Evolutionary conservation across 2,797 vertebrate species (phyloP).

Genomic region (Myoxocephalus aenaeus): DNA sequence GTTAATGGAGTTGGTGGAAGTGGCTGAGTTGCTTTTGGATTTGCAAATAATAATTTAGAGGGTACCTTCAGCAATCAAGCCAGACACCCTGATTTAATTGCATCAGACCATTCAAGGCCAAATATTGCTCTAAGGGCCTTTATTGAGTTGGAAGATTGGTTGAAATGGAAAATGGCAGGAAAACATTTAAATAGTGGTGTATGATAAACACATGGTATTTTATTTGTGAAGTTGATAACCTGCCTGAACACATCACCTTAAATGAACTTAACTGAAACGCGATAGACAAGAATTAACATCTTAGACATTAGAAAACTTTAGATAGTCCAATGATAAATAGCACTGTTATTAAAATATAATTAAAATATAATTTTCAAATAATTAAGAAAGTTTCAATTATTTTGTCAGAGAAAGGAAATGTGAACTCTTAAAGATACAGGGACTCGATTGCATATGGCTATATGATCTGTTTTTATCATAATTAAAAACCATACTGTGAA

Average conservation of each 20-base stretch:
- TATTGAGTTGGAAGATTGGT: conserved; percentile 8
- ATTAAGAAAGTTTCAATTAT: neutral
- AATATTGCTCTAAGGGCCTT: neutral
- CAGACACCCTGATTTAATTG: conserved; percentile 28
- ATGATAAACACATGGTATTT: conserved; percentile 3
- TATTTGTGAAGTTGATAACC: conserved; percentile 9
- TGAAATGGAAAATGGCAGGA: conserved; percentile 11
- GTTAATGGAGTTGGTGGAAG: conserved; percentile 30
- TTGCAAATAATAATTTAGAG: conserved; percentile 19
- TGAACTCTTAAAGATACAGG: neutral
- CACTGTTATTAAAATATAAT: neutral
- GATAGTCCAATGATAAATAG: neutral
- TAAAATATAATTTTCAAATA: neutral
- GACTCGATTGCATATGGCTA: too few species aligned
- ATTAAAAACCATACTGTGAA: neutral
- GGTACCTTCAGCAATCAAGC: neutral
- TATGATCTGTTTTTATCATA: too few species aligned
- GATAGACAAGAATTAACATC: neutral
- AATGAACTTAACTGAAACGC: neutral
- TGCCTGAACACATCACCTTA: neutral
- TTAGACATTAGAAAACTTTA: neutral
- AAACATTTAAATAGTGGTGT: neutral
- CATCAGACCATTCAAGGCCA: neutral
- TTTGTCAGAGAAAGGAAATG: conserved; percentile 8
- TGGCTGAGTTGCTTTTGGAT: conserved; percentile 6